phyloP scores from a whole-genome alignment of 2,888 invertebrate species.

The Drosophila acutilabella region DNA sequence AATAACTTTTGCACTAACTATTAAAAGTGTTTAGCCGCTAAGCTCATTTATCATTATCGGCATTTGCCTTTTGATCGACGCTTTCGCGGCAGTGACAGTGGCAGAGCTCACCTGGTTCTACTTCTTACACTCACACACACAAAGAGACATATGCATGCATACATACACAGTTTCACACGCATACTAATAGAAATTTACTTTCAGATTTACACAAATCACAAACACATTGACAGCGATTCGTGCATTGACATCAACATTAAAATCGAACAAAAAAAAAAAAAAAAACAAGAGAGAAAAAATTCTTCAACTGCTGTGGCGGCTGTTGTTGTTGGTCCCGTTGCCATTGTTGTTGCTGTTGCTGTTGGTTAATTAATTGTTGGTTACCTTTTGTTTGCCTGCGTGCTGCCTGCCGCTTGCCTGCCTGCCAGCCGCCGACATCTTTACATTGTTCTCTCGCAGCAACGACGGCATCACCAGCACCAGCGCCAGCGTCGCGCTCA shows the following conservation, averaged over 20 bases:
- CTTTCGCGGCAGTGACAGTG: conserved; percentile 39
- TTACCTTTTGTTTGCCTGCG: conserved; percentile 8
- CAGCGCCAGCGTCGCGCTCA: background rate
- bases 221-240: conserved; percentile 22
- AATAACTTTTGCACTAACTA: conserved; percentile 12
- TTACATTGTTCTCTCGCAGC: conserved; percentile 34
- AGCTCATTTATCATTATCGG: conserved; percentile 57
- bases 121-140: conserved; percentile 21
- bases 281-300: conserved; percentile 18
- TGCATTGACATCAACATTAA: conserved; percentile 28
- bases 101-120: conserved; percentile 53
- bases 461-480: background rate
- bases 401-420: conserved; percentile 8
- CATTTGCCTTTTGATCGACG: conserved; percentile 62
- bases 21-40: conserved; percentile 23
- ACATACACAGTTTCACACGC: conserved; percentile 14
- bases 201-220: conserved; percentile 40
- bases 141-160: conserved; percentile 7
- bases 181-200: conserved; percentile 39
- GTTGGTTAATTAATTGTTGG: conserved; percentile 33
- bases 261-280: conserved; percentile 7
- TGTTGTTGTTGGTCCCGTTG: no score
- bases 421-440: background rate
- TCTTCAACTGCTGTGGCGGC: conserved; percentile 20
- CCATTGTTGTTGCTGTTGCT: background rate